phyloP scores from a whole-genome alignment of 1,140 invertebrate species.

The Anastatus disparis region DNA sequence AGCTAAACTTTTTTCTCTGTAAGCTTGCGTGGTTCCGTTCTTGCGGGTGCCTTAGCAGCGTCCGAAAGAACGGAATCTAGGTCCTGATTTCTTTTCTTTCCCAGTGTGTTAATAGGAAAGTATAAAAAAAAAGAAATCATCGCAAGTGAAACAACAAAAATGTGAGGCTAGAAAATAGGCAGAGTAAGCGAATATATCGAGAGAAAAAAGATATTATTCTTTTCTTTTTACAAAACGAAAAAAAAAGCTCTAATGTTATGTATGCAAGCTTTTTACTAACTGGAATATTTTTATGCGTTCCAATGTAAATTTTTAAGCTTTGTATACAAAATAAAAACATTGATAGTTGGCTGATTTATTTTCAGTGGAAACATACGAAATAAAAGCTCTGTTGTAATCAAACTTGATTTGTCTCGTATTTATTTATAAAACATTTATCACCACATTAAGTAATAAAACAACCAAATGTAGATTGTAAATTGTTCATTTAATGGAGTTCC shows the following conservation, averaged over 20 bases:
- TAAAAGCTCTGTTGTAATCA: conserved; percentile 52
- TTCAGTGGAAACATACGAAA: conserved; percentile 53
- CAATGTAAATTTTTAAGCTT: no score
- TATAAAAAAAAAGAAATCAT: conserved; percentile 3
- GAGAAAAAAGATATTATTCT: conserved; percentile 37
- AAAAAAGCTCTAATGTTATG: conserved; percentile 46
- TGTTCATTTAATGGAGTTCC: neutral
- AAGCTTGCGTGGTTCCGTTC: neutral
- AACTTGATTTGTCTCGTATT: conserved; percentile 19
- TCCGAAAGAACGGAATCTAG: neutral
- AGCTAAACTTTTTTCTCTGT: neutral
- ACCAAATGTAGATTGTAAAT: neutral
- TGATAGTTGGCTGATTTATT: conserved; percentile 52
- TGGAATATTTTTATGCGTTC: conserved; percentile 51
- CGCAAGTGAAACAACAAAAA: neutral
- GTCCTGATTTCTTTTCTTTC: conserved; percentile 1
- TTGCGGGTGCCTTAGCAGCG: neutral
- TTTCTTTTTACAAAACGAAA: conserved; percentile 42
- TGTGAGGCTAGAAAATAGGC: conserved; percentile 57
- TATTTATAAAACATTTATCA: no score
- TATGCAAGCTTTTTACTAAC: conserved; percentile 56
- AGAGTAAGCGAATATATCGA: conserved; percentile 55
- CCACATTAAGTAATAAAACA: neutral
- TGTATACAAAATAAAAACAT: conserved; percentile 49
- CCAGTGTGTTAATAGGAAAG: neutral